Evolutionary conservation across 1,140 invertebrate species (phyloP).

Genomic region (Cotesia chilonis): DNA sequence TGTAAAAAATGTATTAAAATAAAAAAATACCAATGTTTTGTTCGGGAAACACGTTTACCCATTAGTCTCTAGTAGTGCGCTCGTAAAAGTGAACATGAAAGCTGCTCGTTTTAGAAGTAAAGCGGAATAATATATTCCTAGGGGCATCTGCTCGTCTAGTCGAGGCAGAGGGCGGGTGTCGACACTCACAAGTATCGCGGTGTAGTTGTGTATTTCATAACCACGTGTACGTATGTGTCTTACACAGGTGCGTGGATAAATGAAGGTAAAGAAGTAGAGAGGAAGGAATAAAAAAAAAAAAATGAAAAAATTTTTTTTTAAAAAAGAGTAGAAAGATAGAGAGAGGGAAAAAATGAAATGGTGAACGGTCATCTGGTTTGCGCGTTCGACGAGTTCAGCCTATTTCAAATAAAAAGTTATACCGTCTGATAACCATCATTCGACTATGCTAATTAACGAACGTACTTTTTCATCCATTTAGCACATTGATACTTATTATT

Average conservation of each 20-base stretch:
- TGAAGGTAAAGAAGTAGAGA: slow-evolving; percentile 35
- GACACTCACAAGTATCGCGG: slow-evolving; percentile 30
- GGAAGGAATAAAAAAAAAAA: slow-evolving; percentile 23
- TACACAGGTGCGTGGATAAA: slow-evolving; percentile 34
- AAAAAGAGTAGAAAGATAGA: slow-evolving; percentile 26
- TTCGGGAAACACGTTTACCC: slow-evolving; percentile 36
- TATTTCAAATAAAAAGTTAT: slow-evolving; percentile 16
- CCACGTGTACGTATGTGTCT: slow-evolving; percentile 19
- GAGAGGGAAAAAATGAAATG: slow-evolving; percentile 20
- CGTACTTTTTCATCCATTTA: slow-evolving; percentile 10
- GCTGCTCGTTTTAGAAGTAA: slow-evolving; percentile 37
- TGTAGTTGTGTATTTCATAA: not conserved
- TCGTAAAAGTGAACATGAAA: slow-evolving; percentile 28
- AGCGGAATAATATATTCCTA: slow-evolving; percentile 47
- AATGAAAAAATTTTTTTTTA: not conserved
- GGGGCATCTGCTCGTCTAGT: slow-evolving; percentile 48
- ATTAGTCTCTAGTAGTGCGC: slow-evolving; percentile 18
- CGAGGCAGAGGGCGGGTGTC: slow-evolving; percentile 38
- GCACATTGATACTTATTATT: slow-evolving; percentile 16
- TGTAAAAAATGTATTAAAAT: no score
- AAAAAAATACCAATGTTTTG: slow-evolving; percentile 28
- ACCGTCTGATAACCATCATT: slow-evolving; percentile 31
- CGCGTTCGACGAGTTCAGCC: slow-evolving; percentile 19
- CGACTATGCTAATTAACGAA: slow-evolving; percentile 30
- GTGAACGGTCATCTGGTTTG: slow-evolving; percentile 30